Percentiles rank a stretch among this genome's conserved stretches.
These are phyloP conservation scores for Amiota minor DNA, from an alignment of 2,888 invertebrate genomes.

Conservation along the genomic window DNA sequence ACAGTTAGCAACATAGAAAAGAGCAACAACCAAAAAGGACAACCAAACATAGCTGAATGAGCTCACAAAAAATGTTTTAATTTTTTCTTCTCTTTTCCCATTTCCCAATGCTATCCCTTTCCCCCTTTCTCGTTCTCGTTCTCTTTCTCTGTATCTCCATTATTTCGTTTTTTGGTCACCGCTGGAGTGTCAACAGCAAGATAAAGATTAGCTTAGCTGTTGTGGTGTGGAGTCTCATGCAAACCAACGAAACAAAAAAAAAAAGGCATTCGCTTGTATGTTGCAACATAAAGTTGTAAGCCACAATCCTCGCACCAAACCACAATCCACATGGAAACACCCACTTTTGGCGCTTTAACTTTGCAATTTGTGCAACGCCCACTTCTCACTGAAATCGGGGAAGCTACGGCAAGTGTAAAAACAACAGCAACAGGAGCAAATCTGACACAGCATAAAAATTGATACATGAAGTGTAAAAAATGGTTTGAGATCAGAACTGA, in stretches of 20 bases:
- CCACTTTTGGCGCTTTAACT: conserved; percentile 59
- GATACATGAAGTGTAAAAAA: conserved; percentile 27
- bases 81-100: conserved; percentile 51
- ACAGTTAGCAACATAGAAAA: conserved; percentile 19
- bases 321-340: conserved; percentile 45
- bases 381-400: background rate
- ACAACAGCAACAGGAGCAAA: conserved; percentile 42
- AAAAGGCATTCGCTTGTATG: conserved; percentile 3
- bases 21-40: conserved; percentile 21
- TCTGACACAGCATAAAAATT: conserved; percentile 63
- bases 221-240: background rate
- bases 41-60: conserved; percentile 26
- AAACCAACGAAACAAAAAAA: conserved; percentile 23
- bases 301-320: conserved; percentile 8
- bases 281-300: background rate
- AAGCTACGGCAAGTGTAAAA: conserved; percentile 16
- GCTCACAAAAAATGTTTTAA: conserved; percentile 54
- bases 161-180: conserved; percentile 37
- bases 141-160: conserved; percentile 10
- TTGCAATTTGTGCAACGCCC: conserved; percentile 49
- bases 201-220: conserved; percentile 66
- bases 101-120: conserved; percentile 23
- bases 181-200: conserved; percentile 68
- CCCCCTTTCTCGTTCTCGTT: conserved; percentile 19
- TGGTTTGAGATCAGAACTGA: background rate